Conservation (phyloP, 2,797 vertebrate species). For the Spinus pinus region DNA sequence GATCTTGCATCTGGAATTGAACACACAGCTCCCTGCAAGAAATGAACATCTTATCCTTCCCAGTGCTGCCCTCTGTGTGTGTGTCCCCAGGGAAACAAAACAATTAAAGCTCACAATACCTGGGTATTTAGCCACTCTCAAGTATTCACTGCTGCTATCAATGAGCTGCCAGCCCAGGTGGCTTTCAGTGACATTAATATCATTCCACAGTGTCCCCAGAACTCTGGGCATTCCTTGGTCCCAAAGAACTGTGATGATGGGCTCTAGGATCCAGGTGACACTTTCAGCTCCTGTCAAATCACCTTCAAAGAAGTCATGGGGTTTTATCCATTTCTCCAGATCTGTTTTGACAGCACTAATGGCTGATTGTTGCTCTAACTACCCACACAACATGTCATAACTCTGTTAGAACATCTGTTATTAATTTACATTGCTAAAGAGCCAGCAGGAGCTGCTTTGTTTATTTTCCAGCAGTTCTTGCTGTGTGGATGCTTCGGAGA, state of each 20-base stretch:
- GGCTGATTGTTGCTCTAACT: neutral
- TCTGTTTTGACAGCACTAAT: constrained; percentile 1
- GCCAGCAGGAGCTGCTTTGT: neutral
- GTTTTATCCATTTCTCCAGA: neutral
- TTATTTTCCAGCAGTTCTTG: neutral
- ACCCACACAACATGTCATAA: neutral
- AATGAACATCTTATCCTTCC: neutral
- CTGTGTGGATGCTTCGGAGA: neutral
- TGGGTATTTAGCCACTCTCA: neutral
- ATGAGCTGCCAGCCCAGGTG: neutral
- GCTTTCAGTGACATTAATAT: neutral
- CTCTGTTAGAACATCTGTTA: constrained; percentile 44
- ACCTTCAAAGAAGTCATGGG: neutral
- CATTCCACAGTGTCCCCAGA: neutral
- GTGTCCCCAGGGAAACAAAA: neutral
- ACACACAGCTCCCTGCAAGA: neutral
- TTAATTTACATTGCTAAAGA: constrained; percentile 17
- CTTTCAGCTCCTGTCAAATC: neutral
- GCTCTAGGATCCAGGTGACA: neutral
- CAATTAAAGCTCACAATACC: neutral
- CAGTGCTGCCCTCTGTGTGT: rapidly evolving
- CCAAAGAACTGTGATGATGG: neutral
- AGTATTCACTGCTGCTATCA: neutral
- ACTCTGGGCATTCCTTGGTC: neutral
- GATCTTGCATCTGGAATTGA: neutral